phyloP scores from a whole-genome alignment of 2,797 vertebrate species.

The Mormyrops boulengeri region DNA sequence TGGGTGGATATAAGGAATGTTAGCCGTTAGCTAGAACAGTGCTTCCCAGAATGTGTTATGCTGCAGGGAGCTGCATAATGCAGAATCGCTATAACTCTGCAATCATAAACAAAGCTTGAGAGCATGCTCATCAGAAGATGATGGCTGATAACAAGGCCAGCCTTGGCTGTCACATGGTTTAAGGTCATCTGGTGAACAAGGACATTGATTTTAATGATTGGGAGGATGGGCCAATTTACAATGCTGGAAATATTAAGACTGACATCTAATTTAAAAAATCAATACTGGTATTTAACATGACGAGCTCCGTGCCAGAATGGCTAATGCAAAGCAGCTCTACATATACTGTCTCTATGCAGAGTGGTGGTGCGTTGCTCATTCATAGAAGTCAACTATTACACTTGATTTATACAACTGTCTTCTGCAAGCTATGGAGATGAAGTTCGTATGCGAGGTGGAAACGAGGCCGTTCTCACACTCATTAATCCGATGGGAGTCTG shows the following conservation, averaged over 20 bases:
- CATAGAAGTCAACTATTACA: neutral
- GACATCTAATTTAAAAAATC: neutral
- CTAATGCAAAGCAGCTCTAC: neutral
- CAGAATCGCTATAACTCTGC: neutral
- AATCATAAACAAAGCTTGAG: neutral
- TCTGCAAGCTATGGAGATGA: neutral
- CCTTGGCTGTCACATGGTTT: neutral
- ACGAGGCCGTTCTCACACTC: neutral
- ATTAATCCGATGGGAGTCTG: neutral
- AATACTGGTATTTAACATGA: neutral
- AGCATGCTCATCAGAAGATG: neutral
- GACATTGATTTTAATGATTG: neutral
- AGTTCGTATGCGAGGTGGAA: neutral
- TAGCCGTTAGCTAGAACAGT: neutral
- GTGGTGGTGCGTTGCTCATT: neutral
- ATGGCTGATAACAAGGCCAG: neutral
- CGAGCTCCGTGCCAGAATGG: neutral
- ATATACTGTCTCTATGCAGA: neutral
- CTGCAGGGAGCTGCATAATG: neutral
- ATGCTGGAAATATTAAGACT: neutral
- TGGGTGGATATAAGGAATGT: neutral
- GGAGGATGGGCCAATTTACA: neutral
- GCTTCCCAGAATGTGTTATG: neutral
- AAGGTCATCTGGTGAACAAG: neutral
- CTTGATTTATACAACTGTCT: neutral